These are phyloP conservation scores for Clarias fuscus DNA, from an alignment of 2,797 vertebrate species.

Conservation along the genomic window DNA sequence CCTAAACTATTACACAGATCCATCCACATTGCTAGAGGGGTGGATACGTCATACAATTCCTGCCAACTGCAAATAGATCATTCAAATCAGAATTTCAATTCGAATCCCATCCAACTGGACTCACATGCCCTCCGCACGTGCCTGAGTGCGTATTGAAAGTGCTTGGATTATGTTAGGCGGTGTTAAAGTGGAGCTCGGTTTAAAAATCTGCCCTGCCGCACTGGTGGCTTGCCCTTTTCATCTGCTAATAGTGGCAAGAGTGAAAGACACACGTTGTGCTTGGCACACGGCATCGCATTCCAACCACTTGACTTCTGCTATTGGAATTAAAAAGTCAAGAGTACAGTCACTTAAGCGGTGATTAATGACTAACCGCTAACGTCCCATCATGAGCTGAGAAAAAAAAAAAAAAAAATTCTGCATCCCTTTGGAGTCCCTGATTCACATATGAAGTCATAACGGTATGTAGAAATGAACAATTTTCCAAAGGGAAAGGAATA, in stretches of 20 bases:
- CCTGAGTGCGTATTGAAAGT: not conserved
- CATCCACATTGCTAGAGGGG: not conserved
- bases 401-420: not conserved
- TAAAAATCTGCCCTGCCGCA: not conserved
- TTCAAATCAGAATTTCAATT: not conserved
- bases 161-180: not conserved
- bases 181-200: not conserved
- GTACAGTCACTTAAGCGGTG: constrained; percentile 17
- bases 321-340: constrained; percentile 37
- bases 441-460: not conserved
- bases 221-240: constrained; percentile 1
- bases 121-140: not conserved
- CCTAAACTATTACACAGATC: not conserved
- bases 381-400: constrained; percentile 16
- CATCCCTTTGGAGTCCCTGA: not conserved
- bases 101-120: not conserved
- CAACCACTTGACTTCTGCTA: constrained; percentile 30
- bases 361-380: constrained; percentile 39
- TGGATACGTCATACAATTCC: not conserved
- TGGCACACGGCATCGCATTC: constrained; percentile 22
- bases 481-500: not conserved
- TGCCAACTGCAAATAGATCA: not conserved
- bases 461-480: not conserved
- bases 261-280: constrained; percentile 12
- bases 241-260: not conserved